Evolutionary conservation across 2,113 vertebrate genomes (phyloP), one percentile per base, ranked within the genome.

Genomic region (Mesitornis unicolor): DNA sequence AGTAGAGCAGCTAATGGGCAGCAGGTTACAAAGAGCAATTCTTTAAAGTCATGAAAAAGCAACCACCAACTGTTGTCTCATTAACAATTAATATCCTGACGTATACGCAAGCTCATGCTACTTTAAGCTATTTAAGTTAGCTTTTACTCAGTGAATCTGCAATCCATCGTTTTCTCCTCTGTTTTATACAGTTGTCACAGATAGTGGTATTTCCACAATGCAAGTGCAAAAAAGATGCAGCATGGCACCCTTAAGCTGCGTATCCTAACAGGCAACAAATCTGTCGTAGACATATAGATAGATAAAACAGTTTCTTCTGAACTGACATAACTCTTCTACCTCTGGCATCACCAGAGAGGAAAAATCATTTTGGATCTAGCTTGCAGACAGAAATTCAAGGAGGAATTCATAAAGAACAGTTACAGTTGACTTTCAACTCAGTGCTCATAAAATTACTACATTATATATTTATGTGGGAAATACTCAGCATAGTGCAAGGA

Each of bases 401-500:
- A 84, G 31, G 22, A 51, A 16, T 48, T 84, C 3, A 51, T n/a
- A 70, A 28, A 69, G 24, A 33, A 59, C 1, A 28, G 20, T 38
- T 38, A 50, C 3, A 10, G 36, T 28, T 48, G 65, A 40, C 57
- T 45, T 35, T 10, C 36, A 83, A 26, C 9, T 22, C 26, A 5
- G n/a, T 61, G 40, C 40, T 73, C 35, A 17, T 7, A 3, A 69
- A 53, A 13, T 24, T 1, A 33, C 6, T 54, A 9, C 60, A 67
- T 10, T 3, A 35, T 35, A 9, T 6, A 6, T 57, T 65, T 40
- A 25, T 42, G 48, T 26, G 24, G 16, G 33, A 80, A 73, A 26
- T 8, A 6, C 10, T n/a, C 15, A 57, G 36, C 35, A 16, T 5
- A 43, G 21, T 0, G 1, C 6, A 42, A 16, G 22, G 22, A 7